Conservation (phyloP, 2,113 vertebrate species). For the Peromyscus californicus region DNA sequence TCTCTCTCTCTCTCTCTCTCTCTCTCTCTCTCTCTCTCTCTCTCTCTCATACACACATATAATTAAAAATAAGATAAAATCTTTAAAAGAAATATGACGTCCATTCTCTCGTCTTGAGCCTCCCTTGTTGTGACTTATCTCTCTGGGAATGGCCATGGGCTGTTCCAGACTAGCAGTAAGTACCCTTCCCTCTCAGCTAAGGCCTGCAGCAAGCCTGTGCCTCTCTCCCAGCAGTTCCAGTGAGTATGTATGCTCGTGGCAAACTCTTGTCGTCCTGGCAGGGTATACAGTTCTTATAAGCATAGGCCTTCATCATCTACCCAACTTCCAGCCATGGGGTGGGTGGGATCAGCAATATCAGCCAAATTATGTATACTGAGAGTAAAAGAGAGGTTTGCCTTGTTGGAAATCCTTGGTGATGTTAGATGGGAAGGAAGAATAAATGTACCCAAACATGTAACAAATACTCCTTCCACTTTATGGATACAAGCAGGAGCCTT, state of each 20-base stretch:
- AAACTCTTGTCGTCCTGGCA: neutral
- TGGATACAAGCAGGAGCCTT: neutral
- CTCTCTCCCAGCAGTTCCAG: neutral
- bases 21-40: too few species aligned
- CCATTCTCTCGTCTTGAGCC: neutral
- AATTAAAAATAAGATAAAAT: neutral
- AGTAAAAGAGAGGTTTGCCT: neutral
- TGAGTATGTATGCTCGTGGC: neutral
- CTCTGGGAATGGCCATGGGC: neutral
- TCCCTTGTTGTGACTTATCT: neutral
- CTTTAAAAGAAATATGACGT: neutral
- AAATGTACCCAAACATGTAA: neutral
- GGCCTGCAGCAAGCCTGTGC: neutral
- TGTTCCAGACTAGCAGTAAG: too few species aligned
- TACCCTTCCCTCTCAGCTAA: neutral
- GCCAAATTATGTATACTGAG: neutral
- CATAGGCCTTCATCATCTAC: neutral
- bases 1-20: too few species aligned
- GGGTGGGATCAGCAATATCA: neutral
- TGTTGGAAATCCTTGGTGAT: neutral
- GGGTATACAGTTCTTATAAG: rapidly evolving
- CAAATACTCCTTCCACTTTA: neutral
- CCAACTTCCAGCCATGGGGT: neutral
- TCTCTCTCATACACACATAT: too few species aligned
- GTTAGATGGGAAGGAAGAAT: neutral